Base-by-base conservation (phyloP, 2,797 vertebrate species). In the Eulemur albifrons region DNA sequence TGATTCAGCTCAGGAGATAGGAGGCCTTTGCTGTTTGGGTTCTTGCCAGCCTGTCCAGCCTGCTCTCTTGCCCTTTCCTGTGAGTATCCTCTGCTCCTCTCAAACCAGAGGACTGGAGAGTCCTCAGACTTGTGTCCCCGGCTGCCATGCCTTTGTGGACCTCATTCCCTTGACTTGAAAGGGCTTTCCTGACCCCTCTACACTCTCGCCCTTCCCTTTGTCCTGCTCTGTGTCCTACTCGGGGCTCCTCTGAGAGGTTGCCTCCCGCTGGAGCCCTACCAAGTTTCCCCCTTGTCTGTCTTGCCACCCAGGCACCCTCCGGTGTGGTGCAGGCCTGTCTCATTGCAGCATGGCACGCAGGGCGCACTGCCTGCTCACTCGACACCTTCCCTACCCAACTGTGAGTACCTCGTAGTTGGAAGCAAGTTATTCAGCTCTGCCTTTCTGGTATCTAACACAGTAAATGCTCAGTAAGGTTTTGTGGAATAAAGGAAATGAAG, bases 341-440 rank as follows among this genome's bases (percentile, higher is more conserved):
- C 52, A 3, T 9, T 17, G 57, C 27, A 30, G 32, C 1, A 1
- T 0, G 6, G 59, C 5, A 4, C 0, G 0, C 8, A 4, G 17
- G 69, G 48, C 7, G 0, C 9, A 4, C 61, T 38, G 52, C 32
- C 40, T 35, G 32, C 61, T 32, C 45, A 2, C 38, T 57, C 35
- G 82, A 38, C 2, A 1, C 14, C 35, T 52, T 70, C 30, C 6
- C 76, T 13, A 4, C 21, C 32, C 30, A 80, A 63, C 20, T 7
- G 27, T 48, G 59, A 57, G 35, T 5, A 40, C 50, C 70, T 67
- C 11, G 0, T 50, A 38, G 43, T 25, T 17, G 65, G 52, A 50
- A 69, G 40, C 8, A 52, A 57, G 9, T 54, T 82, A 43, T 67
- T 50, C 54, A 63, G 17, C 43, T 11, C 25, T 15, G 3, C 61